These are phyloP conservation scores for Podarcis muralis DNA, from an alignment of 2,113 vertebrate species.

Conservation along the genomic window DNA sequence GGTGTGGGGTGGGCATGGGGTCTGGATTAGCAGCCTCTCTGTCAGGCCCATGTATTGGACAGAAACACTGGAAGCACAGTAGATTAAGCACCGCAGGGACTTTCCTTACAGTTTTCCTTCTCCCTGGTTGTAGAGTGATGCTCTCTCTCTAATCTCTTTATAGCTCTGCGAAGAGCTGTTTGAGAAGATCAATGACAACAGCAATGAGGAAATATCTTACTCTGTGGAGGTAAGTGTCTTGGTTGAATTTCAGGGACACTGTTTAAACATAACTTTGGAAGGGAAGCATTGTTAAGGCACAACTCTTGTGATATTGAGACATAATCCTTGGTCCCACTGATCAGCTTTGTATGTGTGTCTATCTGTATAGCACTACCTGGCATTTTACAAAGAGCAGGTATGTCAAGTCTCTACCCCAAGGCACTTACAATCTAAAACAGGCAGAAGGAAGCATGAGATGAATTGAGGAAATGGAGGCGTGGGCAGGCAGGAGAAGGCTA, in stretches of 20 bases:
- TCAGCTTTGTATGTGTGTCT: too few relatives aligned
- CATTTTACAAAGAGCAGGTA: too few relatives aligned
- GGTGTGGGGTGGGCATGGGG: background rate
- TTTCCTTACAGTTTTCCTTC: background rate
- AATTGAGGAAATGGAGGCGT: too few relatives aligned
- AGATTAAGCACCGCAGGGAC: background rate
- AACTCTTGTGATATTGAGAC: background rate
- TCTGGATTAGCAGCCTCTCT: constrained; percentile 17
- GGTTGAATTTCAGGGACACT: background rate
- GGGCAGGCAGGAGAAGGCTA: too few relatives aligned
- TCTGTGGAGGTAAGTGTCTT: constrained; percentile 85
- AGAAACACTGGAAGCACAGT: background rate
- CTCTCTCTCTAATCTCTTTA: constrained; percentile 36
- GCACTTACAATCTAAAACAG: too few relatives aligned
- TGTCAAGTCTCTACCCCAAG: too few relatives aligned
- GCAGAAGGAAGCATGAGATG: too few relatives aligned
- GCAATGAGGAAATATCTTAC: constrained; percentile 94
- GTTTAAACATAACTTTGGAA: background rate
- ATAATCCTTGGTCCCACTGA: background rate
- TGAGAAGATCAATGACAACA: constrained; percentile 96
- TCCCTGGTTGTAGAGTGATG: constrained; percentile 22
- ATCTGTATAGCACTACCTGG: too few relatives aligned
- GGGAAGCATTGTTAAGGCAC: background rate
- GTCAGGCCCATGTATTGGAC: background rate
- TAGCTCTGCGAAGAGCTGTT: constrained; percentile 98